Conservation (phyloP, 1,140 invertebrate species). For the Saccostrea glomerata region DNA sequence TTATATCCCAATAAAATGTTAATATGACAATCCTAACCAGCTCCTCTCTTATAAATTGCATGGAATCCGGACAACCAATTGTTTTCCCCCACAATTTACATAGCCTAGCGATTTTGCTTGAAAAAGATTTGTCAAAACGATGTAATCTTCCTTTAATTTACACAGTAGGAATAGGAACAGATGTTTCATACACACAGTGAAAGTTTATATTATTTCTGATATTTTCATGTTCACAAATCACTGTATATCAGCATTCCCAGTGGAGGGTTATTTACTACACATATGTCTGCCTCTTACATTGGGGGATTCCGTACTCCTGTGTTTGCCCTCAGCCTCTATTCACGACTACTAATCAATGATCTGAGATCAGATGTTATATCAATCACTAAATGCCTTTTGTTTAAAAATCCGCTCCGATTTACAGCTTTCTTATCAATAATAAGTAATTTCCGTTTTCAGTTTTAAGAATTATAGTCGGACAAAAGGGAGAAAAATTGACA, state of each 20-base stretch:
- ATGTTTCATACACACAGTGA: not conserved
- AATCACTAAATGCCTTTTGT: not conserved
- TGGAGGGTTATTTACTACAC: not conserved
- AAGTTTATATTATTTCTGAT: not conserved
- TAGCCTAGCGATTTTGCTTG: not conserved
- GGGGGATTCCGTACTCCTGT: not conserved
- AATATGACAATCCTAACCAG: not conserved
- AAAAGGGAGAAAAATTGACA: too few species aligned
- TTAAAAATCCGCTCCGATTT: not conserved
- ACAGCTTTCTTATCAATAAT: too few species aligned
- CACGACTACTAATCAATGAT: not conserved
- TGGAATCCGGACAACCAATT: not conserved
- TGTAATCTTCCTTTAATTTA: not conserved
- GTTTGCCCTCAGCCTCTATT: not conserved
- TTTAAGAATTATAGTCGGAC: too few species aligned
- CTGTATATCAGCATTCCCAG: not conserved
- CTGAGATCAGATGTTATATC: not conserved
- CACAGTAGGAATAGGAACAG: not conserved
- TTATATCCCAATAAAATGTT: not conserved
- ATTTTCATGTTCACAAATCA: constrained; percentile 2
- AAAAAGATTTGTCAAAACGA: not conserved
- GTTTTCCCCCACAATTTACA: not conserved
- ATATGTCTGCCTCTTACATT: not conserved
- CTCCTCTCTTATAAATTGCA: not conserved
- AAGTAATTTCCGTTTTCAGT: too few species aligned